Evolutionary conservation across 2,888 invertebrate species (phyloP), one percentile per base, ranked within the genome.

Genomic region (Diadegma fenestrale): DNA sequence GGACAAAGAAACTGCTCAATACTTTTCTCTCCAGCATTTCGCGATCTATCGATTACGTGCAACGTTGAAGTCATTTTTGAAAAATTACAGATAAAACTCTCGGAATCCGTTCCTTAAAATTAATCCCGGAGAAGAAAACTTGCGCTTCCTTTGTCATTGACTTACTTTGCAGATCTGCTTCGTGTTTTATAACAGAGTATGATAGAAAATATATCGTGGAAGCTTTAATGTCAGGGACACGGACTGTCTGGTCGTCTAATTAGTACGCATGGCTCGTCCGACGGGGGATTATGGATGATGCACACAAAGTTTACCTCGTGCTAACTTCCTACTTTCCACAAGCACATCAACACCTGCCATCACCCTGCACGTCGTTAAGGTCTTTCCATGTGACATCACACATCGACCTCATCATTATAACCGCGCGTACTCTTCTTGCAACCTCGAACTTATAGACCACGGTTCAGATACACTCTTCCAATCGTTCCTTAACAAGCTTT

Each of bases 141-240:
- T 58, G 12, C 26, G 3, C 12, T 26, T 22, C 12, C 22, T 5
- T 58, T 12, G 22, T 37, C 37, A 26, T 58, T 2, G 26, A 22
- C 12, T 26, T 26, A n/a, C 26, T 3, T 0, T 10, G 14, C 14
- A 26, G 26, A 26, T 51, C 22, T 17, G 43, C 48, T 37, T 72
- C 41, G 33, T 14, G 54, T 58, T n/a, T 7, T 58, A 54, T 54
- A 72, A 81, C 45, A 37, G 43, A 75, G 58, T 72, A 41, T 30
- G 45, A 54, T 61, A 41, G 45, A 48, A 26, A 58, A 48, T 73
- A 19, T 43, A 68, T 58, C 10, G n/a, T 73, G 48, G 69, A 58
- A n/a, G 26, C 71, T 81, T 78, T 85, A 82, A 85, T 85, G 85
- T 82, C 82, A 85, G 79, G 85, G 85, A 71, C 85, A 75, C 45